Evolutionary conservation across 2,113 vertebrate species (phyloP).

Genomic region (Budorcas taxicolor): DNA sequence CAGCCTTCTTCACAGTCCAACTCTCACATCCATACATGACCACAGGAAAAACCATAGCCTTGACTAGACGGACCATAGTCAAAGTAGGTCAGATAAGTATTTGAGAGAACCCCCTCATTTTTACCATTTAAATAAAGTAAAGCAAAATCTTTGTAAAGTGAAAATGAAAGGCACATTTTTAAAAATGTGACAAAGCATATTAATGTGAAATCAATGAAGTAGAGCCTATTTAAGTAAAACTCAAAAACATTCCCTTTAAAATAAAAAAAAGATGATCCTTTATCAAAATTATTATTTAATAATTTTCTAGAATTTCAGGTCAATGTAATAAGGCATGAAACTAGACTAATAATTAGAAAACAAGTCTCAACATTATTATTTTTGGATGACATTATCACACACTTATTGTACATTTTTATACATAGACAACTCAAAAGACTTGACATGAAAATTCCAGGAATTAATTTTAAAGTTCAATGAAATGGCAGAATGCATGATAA

Average conservation of each 20-base stretch:
- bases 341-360: neutral
- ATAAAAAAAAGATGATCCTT: neutral
- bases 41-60: too few species aligned
- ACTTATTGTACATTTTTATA: neutral
- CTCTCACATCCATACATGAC: too few species aligned
- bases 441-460: neutral
- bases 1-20: too few species aligned
- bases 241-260: neutral
- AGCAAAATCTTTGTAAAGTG: neutral
- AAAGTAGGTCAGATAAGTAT: neutral
- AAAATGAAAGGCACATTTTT: neutral
- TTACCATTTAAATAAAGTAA: constrained; percentile 9
- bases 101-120: neutral
- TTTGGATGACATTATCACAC: neutral
- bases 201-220: neutral
- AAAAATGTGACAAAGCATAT: neutral
- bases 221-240: neutral
- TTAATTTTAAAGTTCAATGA: neutral
- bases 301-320: neutral
- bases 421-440: neutral
- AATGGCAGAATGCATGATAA: neutral
- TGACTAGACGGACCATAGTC: too few species aligned
- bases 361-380: neutral
- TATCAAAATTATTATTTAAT: neutral
- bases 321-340: neutral